Base-by-base conservation (phyloP, 2,888 invertebrate species). In the Clivina fossor region DNA sequence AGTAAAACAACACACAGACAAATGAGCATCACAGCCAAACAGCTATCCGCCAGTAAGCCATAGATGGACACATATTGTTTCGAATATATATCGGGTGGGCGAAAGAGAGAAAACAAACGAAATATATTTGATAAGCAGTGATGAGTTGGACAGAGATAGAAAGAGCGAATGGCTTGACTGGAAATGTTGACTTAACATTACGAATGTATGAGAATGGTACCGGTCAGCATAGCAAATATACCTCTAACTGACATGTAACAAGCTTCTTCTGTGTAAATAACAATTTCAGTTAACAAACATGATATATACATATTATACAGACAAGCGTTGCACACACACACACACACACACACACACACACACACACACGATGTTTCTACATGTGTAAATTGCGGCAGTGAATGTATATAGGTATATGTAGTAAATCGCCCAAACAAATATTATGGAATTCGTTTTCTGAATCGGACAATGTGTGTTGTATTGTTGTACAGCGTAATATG, bases 231-330 rank as follows among this genome's bases (percentile, higher is more conserved):
- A 62, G 69, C 70, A 70, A 71, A 71, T 71, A 58, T 54, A 54
- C 48, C 38, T 49, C 53, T 48, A 69, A 69, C 70, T 70, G 70
- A 69, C 69, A 70, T 68, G 62, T 69, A 68, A 69, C 68, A 66
- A 68, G 67, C 69, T 70, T 59, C 73, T 68, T 74, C 73, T 72
- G 66, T 70, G 73, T 72, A 74, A 74, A 74, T 74, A 74, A 74
- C 72, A 74, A 74, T 74, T 74, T 74, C 71, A 67, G 70, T 73
- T 73, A 72, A 72, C 74, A 74, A 74, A 74, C 74, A 74, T 68
- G 70, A 26, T 43, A 43, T 15, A 26, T 22, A 24, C 13, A 43
- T 43, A 15, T 24, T n/a, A n/a, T n/a, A n/a, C n/a, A n/a, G n/a
- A n/a, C n/a, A n/a, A n/a, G n/a, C n/a, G n/a, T n/a, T 24, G 18